Evolutionary conservation across 2,113 vertebrate genomes (phyloP).

Genomic region (Lophotis ruficrista): DNA sequence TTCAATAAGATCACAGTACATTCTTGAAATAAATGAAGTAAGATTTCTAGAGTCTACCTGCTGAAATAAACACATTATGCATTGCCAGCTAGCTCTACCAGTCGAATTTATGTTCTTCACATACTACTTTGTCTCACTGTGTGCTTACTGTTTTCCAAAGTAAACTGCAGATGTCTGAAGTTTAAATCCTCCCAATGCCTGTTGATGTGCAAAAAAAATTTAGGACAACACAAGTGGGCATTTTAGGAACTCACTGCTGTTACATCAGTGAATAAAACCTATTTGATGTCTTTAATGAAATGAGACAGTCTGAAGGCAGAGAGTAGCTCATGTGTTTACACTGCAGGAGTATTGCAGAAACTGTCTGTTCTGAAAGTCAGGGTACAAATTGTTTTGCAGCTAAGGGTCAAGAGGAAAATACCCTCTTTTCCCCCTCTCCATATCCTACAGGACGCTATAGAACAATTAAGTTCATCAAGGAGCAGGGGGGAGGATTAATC

Average conservation of each 20-base stretch:
- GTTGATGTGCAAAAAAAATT: neutral
- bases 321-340: neutral
- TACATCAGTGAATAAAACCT: neutral
- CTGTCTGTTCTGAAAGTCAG: constrained; percentile 6
- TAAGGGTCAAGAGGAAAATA: constrained; percentile 5
- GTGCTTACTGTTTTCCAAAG: neutral
- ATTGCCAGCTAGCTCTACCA: neutral
- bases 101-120: neutral
- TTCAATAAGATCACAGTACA: fast-evolving
- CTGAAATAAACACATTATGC: neutral
- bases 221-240: neutral
- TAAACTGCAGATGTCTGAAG: neutral
- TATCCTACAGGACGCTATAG: constrained; percentile 27
- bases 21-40: neutral
- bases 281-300: neutral
- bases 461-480: constrained; percentile 32
- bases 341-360: neutral
- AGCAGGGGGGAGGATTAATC: neutral
- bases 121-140: neutral
- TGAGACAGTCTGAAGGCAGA: neutral
- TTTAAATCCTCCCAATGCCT: neutral
- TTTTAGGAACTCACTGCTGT: neutral
- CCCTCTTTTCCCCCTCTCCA: neutral
- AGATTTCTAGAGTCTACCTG: neutral
- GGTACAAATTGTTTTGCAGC: constrained; percentile 26